A percentile compares a stretch with the other conserved stretches of the same genome.
Evolutionary conservation across 2,888 invertebrate genomes (phyloP).

Genomic region (Cabera pusaria): DNA sequence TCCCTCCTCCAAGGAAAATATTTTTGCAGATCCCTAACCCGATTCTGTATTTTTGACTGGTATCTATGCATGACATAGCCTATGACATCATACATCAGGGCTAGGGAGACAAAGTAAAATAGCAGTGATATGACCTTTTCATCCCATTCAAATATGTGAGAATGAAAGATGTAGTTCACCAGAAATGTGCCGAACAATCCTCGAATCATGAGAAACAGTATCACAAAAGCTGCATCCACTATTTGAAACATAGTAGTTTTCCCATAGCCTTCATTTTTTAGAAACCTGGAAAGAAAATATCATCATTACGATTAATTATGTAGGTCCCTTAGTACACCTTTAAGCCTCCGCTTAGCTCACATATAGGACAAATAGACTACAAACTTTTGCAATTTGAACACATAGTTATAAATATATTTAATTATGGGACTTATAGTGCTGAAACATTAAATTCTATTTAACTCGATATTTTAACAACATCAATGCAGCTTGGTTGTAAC

Average conservation of each 20-base stretch:
- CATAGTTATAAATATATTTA: too few relatives aligned
- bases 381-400: too few relatives aligned
- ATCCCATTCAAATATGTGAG: conserved; percentile 64
- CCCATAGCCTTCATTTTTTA: conserved; percentile 75
- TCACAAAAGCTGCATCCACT: conserved; percentile 77
- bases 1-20: too few relatives aligned
- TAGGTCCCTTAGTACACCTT: too few relatives aligned
- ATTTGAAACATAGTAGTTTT: conserved; percentile 62
- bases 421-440: too few relatives aligned
- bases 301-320: too few relatives aligned
- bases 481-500: too few relatives aligned
- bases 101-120: conserved; percentile 68
- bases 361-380: too few relatives aligned
- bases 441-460: too few relatives aligned
- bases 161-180: conserved; percentile 60
- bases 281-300: conserved; percentile 64
- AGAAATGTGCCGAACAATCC: conserved; percentile 79
- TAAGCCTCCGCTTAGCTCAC: too few relatives aligned
- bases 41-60: conserved; percentile 56
- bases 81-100: conserved; percentile 69
- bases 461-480: too few relatives aligned
- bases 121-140: conserved; percentile 61
- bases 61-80: conserved; percentile 69
- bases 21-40: too few relatives aligned
- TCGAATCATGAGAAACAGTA: conserved; percentile 73